Percentiles rank a stretch among this genome's conserved stretches.
phyloP scores from a whole-genome alignment of 2,888 invertebrate species.

The Hipparchia semele region DNA sequence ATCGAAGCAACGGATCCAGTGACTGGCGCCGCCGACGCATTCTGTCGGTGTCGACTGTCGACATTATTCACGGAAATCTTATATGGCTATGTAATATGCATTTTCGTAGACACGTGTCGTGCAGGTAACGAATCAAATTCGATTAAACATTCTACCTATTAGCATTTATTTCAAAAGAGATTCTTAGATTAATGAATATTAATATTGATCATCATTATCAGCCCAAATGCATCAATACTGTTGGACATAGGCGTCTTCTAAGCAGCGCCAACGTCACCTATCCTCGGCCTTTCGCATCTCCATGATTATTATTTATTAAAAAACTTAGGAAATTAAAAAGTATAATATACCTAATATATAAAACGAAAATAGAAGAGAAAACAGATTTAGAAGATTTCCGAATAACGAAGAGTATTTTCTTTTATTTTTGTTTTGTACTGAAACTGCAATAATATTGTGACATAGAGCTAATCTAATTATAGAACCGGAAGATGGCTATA shows the following conservation, averaged over 20 bases:
- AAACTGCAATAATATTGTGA: too few species aligned
- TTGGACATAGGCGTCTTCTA: too few species aligned
- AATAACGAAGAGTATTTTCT: too few species aligned
- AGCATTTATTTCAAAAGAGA: conserved; percentile 6
- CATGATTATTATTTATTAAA: too few species aligned
- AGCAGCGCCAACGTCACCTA: background rate
- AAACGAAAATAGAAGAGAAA: too few species aligned
- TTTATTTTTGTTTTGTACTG: too few species aligned
- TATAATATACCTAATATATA: too few species aligned
- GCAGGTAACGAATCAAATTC: conserved; percentile 13
- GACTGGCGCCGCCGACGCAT: conserved; percentile 45
- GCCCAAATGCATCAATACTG: too few species aligned
- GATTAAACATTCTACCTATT: conserved; percentile 8
- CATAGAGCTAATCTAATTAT: too few species aligned
- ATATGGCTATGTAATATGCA: conserved; percentile 1
- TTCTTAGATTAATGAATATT: conserved; percentile 13
- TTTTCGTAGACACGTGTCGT: background rate
- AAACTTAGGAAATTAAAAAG: too few species aligned
- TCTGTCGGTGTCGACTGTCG: background rate
- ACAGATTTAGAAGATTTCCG: too few species aligned
- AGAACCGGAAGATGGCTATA: too few species aligned
- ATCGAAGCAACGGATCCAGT: conserved; percentile 43
- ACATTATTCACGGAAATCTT: conserved; percentile 32
- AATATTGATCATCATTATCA: background rate
- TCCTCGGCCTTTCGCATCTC: background rate